Evolutionary conservation across 1,140 invertebrate species (phyloP).

Genomic region (Spodoptera frugiperda): DNA sequence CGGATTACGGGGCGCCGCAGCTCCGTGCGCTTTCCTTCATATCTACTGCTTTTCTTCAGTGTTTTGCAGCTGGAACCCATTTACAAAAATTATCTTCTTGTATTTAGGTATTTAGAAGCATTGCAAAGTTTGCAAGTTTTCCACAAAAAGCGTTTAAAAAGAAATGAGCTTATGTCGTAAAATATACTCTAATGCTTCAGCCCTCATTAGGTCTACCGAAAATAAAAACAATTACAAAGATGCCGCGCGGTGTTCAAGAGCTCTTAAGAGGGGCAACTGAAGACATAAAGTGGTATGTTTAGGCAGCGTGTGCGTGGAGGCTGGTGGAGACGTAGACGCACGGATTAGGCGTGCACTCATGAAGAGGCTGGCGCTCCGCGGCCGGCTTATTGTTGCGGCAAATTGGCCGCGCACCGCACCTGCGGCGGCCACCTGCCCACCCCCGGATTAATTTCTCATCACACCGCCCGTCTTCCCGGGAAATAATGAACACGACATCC

Average conservation of each 20-base stretch:
- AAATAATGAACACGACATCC: slow-evolving; percentile 79
- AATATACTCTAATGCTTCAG: slow-evolving; percentile 33
- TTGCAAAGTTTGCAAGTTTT: slow-evolving; percentile 44
- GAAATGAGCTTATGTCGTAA: slow-evolving; percentile 27
- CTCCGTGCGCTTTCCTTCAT: slow-evolving; percentile 62
- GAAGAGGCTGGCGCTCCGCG: slow-evolving; percentile 42
- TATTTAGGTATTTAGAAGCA: slow-evolving; percentile 31
- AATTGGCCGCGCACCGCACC: slow-evolving; percentile 72
- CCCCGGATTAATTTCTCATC: slow-evolving; percentile 83
- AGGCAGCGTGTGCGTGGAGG: slow-evolving; percentile 50
- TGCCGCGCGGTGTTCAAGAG: slow-evolving; percentile 32
- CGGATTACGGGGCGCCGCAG: slow-evolving; percentile 76
- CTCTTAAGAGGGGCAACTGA: slow-evolving; percentile 27
- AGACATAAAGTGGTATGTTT: slow-evolving; percentile 38
- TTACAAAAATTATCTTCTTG: slow-evolving; percentile 59
- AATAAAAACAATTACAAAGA: slow-evolving; percentile 41
- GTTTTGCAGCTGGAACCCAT: slow-evolving; percentile 79
- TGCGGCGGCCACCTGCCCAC: slow-evolving; percentile 71
- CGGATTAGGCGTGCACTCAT: slow-evolving; percentile 58
- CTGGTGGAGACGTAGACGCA: slow-evolving; percentile 59
- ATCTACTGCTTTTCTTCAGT: slow-evolving; percentile 72
- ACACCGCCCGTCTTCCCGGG: slow-evolving; percentile 65
- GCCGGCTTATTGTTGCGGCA: slow-evolving; percentile 64
- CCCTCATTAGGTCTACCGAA: slow-evolving; percentile 22
- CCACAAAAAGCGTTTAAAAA: slow-evolving; percentile 38